Conservation (phyloP, 2,888 invertebrate genomes). For the Zygogramma bicolorata region DNA sequence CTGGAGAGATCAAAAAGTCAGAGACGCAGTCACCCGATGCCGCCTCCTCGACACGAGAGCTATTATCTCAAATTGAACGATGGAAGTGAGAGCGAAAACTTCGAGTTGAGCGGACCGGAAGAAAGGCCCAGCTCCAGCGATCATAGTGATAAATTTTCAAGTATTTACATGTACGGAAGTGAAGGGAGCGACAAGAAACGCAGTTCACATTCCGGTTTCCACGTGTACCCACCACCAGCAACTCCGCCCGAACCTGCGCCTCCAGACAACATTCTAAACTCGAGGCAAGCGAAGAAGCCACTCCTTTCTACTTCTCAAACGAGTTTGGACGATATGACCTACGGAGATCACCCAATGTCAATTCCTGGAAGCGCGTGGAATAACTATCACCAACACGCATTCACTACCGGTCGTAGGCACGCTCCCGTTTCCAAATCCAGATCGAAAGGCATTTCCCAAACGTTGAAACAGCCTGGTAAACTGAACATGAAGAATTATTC, state of each 20-base stretch:
- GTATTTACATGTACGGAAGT: constrained; percentile 75
- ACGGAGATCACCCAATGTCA: constrained; percentile 63
- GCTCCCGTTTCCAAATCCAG: constrained; percentile 73
- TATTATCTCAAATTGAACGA: constrained; percentile 78
- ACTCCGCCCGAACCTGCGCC: constrained; percentile 89
- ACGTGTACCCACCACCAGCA: constrained; percentile 86
- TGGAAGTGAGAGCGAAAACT: constrained; percentile 75
- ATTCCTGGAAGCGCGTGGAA: constrained; percentile 71
- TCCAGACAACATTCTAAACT: constrained; percentile 74
- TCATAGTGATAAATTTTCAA: constrained; percentile 76
- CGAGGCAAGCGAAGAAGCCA: constrained; percentile 68
- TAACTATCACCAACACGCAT: constrained; percentile 77
- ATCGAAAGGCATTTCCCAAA: constrained; percentile 78
- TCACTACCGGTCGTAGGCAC: constrained; percentile 78
- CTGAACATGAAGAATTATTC: constrained; percentile 90
- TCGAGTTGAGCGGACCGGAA: constrained; percentile 72
- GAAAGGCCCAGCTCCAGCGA: constrained; percentile 74
- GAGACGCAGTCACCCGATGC: constrained; percentile 70
- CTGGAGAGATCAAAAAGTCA: constrained; percentile 78
- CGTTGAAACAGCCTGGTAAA: constrained; percentile 88
- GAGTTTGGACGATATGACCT: constrained; percentile 76
- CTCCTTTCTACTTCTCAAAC: constrained; percentile 71
- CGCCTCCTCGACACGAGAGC: constrained; percentile 83
- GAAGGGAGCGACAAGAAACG: constrained; percentile 64
- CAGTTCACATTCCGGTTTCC: constrained; percentile 69